Evolutionary conservation across 2,797 vertebrate species (phyloP), one percentile per base, ranked within the genome.

Genomic region (Lacerta agilis): DNA sequence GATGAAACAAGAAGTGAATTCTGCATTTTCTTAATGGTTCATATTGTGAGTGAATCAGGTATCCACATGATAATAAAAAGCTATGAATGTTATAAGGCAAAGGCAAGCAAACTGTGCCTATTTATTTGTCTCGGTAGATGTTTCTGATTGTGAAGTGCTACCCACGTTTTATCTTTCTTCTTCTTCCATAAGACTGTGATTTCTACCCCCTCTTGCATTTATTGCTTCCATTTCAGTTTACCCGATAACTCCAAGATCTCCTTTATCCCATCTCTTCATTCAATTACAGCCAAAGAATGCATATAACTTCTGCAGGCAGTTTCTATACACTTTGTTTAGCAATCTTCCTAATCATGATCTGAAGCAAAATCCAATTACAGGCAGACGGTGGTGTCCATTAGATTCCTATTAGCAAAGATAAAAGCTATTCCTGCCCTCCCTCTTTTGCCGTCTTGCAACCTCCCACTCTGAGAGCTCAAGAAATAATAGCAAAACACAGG

Each of bases 351-450:
- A 91, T 81, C 81, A 88, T 1, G 15, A 87, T 88, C 82, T 10
- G 43, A 87, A 81, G 72, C 29, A 69, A 64, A 92, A 85, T 85
- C 89, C 88, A 93, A 67, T 92, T 92, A 61, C 4, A 91, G 88
- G 29, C 79, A 87, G 55, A 79, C n/a, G 92, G 75, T 90, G 69
- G 64, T 90, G 84, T 81, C 89, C 83, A 85, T 93, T 89, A 92
- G 67, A 41, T 73, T 91, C 88, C 92, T 89, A 81, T 87, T 67
- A 92, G 92, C 89, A 89, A 83, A 94, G 90, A 72, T 79, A 90
- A 93, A 91, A 90, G 85, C 79, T 86, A 79, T 38, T 88, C 55
- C 92, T 81, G 45, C 58, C 79, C 79, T 85, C 92, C 83, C 85
- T 29, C 58, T 43, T 83, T 82, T 25, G 29, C 83, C 87, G 27